Base-by-base conservation (phyloP, 2,113 vertebrate genomes). In the Actenoides hombroni region DNA sequence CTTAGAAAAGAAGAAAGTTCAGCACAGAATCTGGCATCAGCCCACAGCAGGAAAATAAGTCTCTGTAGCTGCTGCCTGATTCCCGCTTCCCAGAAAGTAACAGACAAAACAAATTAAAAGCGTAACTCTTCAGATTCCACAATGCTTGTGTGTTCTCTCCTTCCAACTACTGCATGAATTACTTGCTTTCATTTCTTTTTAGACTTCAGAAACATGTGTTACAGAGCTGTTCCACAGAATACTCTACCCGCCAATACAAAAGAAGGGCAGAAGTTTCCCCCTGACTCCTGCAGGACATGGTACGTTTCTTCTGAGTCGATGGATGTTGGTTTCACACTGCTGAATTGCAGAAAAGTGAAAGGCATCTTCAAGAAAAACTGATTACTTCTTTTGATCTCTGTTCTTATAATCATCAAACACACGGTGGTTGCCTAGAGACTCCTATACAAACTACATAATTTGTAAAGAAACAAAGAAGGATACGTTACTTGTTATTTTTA, bases 361-460 rank as follows among this genome's bases (percentile, higher is more conserved):
- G 37, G 67, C 35, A 82, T 65, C 83, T 78, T 86, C 60, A 60
- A 80, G 64, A 87, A 93, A 93, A 92, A 46, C 28, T 26, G 53
- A 86, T 88, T 64, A 35, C 21, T 83, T 57, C 95, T 94, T 96
- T 86, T 94, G 90, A 94, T 94, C 92, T 90, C 87, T 75, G 46
- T 68, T 90, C 76, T 90, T 75, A 70, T 2, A 71, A 84, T 74
- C 86, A 92, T 83, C 92, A 95, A 84, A 90, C 64, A 81, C 63
- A 44, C 51, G 49, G 33, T 28, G 39, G 65, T 39, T 95, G 88
- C 90, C 92, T 56, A 44, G 88, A 95, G 88, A 92, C 86, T 75
- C 37, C 73, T 26, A 16, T 39, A 60, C 29, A 92, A 94, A 96
- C 87, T 78, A 81, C 14, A 3, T 31, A 4, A 78, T 77, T 95